phyloP scores from a whole-genome alignment of 2,797 vertebrate genomes.

The Lagocephalus sceleratus region DNA sequence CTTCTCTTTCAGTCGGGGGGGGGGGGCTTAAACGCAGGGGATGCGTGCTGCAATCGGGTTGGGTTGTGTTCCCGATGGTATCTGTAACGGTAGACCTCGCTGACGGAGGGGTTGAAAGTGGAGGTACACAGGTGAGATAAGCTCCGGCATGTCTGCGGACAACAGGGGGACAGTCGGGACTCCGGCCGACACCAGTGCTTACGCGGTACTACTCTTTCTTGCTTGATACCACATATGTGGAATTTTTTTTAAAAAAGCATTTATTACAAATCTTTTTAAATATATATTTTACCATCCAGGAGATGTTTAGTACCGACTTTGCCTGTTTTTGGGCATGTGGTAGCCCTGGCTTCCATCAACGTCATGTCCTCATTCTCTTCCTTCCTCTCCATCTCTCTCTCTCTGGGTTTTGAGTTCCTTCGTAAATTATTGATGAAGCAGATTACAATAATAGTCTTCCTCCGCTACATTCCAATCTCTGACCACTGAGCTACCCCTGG shows the following conservation, averaged over 20 bases:
- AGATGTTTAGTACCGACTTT: conserved; percentile 1
- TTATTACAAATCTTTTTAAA: too few relatives aligned
- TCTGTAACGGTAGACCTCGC: conserved; percentile 26
- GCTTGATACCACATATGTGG: neutral
- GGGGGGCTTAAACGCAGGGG: too few relatives aligned
- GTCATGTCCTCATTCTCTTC: conserved; percentile 1
- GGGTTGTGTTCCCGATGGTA: conserved; percentile 17
- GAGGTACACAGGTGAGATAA: conserved; percentile 44
- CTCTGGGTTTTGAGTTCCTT: conserved; percentile 43
- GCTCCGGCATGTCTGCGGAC: conserved; percentile 18
- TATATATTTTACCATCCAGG: too few relatives aligned
- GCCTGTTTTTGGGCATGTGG: conserved; percentile 4
- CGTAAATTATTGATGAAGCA: conserved; percentile 56
- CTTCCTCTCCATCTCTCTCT: neutral
- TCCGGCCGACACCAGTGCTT: conserved; percentile 10
- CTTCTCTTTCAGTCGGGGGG: too few relatives aligned
- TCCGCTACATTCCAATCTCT: conserved; percentile 52
- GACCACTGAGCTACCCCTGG: conserved; percentile 47
- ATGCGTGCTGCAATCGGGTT: too few relatives aligned
- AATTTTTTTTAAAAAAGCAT: too few relatives aligned
- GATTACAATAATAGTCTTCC: conserved; percentile 61
- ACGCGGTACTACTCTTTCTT: conserved; percentile 7
- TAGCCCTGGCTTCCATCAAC: conserved; percentile 27
- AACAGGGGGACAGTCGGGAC: conserved; percentile 24
- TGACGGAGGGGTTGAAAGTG: conserved; percentile 17